Base-by-base conservation (phyloP, 1,140 invertebrate species). In the Heliothis virescens region DNA sequence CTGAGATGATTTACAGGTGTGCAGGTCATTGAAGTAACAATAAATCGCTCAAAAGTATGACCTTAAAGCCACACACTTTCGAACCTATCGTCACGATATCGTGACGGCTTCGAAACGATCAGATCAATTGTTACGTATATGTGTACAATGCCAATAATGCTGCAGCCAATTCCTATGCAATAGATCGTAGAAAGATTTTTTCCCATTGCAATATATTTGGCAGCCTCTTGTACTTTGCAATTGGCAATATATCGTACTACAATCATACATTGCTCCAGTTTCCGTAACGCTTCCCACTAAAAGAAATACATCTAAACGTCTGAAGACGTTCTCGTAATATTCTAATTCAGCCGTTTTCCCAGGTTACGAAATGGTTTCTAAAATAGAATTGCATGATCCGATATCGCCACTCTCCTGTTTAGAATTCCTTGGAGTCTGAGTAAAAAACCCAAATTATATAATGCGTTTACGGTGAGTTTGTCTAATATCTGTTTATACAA, bases 401-500 rank as follows among this genome's bases (percentile, higher is more conserved):
- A 73, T 73, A 59, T 57, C 26, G 26, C 69, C 53, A 77, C 59
- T 76, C 53, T 74, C 18, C 41, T 52, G 60, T 16, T 76, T 76
- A 76, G 60, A 76, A 76, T 76, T 76, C 74, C 26, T 76, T 65
- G 74, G 52, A 52, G 9, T 76, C 47, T 63, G 34, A 63, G 75
- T 77, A 79, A 79, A 71, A 71, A 71, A 79, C 77, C 77, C 77
- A 60, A 71, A 69, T 79, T 59, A 79, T 71, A 69, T 71, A 79
- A 79, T 26, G 80, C 48, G 15, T 65, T 67, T 41, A 55, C 82
- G 83, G 85, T 69, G 67, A 87, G 71, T 86, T 87, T 78, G 69
- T 82, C 69, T 84, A 86, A 86, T 86, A 79, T 81, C 80, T 83
- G 81, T 85, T 88, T 87, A 87, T 85, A 80, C 87, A 87, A 85